These are phyloP conservation scores for Dicerorhinus sumatrensis DNA, from an alignment of 2,113 vertebrate species.

Conservation along the genomic window DNA sequence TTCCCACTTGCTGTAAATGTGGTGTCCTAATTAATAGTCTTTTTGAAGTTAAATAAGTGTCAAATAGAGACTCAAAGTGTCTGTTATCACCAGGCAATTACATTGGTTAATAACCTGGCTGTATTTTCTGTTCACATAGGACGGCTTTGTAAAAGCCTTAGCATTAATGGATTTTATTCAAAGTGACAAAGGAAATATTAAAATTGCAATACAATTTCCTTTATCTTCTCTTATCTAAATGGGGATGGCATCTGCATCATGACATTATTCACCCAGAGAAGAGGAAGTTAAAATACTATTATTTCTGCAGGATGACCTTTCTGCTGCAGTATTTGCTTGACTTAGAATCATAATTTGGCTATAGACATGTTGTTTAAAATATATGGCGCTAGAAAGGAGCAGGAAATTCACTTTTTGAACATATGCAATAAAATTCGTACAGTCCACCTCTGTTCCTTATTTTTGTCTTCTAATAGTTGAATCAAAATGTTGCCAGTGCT, in stretches of 20 bases:
- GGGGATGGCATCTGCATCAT: neutral
- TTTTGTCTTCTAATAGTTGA: neutral
- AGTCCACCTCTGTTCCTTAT: neutral
- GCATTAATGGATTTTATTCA: conserved; percentile 55
- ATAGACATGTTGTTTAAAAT: conserved; percentile 18
- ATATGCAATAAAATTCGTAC: neutral
- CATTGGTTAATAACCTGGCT: conserved; percentile 30
- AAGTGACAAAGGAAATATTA: conserved; percentile 67
- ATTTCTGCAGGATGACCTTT: conserved; percentile 54
- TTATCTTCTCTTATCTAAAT: conserved; percentile 65
- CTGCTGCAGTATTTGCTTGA: neutral
- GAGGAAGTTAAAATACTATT: conserved; percentile 45
- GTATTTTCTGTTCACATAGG: conserved; percentile 53
- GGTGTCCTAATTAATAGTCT: neutral
- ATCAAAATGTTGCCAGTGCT: neutral
- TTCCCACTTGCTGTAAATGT: conserved; percentile 32
- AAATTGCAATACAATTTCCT: conserved; percentile 59
- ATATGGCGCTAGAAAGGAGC: neutral
- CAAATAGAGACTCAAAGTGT: conserved; percentile 31
- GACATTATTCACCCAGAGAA: neutral
- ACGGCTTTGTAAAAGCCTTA: conserved; percentile 16
- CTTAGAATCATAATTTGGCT: conserved; percentile 19
- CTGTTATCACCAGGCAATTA: conserved; percentile 56
- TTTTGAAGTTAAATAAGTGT: conserved; percentile 48
- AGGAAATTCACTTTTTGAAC: neutral